Evolutionary conservation across 2,888 invertebrate genomes (phyloP).

Genomic region (Drosophila niveifrons): DNA sequence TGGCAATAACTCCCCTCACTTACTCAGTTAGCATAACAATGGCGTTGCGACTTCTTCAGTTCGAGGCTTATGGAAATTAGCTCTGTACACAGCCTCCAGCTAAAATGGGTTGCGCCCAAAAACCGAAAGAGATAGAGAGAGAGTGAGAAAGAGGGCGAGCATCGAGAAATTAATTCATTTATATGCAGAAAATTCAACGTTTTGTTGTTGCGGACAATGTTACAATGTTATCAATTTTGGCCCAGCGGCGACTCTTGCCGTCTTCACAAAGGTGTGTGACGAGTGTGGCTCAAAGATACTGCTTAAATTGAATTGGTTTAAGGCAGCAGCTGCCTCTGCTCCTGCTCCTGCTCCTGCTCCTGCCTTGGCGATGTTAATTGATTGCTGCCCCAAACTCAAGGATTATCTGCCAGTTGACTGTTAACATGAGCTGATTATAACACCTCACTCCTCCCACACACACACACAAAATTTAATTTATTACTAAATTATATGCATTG

Average conservation of each 20-base stretch:
- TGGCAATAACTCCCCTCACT: slow-evolving; percentile 9
- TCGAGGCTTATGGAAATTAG: slow-evolving; percentile 79
- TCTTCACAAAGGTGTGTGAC: slow-evolving; percentile 27
- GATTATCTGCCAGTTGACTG: slow-evolving; percentile 9
- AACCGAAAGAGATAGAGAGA: background rate
- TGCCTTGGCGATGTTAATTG: slow-evolving; percentile 56
- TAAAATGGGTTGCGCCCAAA: slow-evolving; percentile 26
- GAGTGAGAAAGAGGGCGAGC: background rate
- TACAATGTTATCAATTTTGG: slow-evolving; percentile 80
- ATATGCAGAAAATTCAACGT: slow-evolving; percentile 79
- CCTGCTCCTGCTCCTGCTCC: background rate
- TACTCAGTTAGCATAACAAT: slow-evolving; percentile 79
- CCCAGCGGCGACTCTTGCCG: slow-evolving; percentile 62
- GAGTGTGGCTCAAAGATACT: slow-evolving; percentile 36
- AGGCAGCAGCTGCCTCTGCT: slow-evolving; percentile 12
- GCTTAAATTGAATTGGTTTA: slow-evolving; percentile 21
- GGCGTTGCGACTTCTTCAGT: slow-evolving; percentile 71
- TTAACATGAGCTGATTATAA: slow-evolving; percentile 19
- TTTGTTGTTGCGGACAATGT: slow-evolving; percentile 63
- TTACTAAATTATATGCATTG: background rate
- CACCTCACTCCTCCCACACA: background rate
- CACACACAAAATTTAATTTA: background rate
- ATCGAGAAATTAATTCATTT: slow-evolving; percentile 82
- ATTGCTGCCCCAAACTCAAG: slow-evolving; percentile 34
- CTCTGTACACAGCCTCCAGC: slow-evolving; percentile 70